Conservation (phyloP, 1,140 invertebrate species). For the Sinella curviseta region DNA sequence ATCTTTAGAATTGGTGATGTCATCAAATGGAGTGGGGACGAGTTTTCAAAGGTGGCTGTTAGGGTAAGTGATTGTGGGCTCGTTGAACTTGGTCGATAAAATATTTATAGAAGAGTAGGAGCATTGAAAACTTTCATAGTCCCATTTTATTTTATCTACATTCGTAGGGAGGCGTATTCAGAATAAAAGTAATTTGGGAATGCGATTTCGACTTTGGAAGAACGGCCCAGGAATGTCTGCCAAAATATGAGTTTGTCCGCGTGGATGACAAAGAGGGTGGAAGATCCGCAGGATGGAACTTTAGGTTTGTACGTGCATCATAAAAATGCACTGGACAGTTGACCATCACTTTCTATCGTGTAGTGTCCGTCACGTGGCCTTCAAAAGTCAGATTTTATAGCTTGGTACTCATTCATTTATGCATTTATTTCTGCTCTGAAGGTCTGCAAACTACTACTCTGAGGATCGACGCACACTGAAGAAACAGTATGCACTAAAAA, state of each 20-base stretch:
- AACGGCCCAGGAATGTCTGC: constrained; percentile 55
- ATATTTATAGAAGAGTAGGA: constrained; percentile 2
- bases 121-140: too few relatives aligned
- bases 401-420: not conserved
- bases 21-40: constrained; percentile 52
- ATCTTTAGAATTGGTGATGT: constrained; percentile 59
- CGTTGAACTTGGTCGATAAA: not conserved
- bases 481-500: constrained; percentile 61
- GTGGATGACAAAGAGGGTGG: constrained; percentile 52
- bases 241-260: constrained; percentile 58
- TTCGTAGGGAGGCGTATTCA: constrained; percentile 58
- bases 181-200: constrained; percentile 59
- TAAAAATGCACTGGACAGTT: too few relatives aligned
- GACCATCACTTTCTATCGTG: too few relatives aligned
- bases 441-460: constrained; percentile 33
- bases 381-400: not conserved
- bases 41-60: constrained; percentile 52
- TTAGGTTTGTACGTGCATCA: too few relatives aligned
- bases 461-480: constrained; percentile 52
- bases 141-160: not conserved
- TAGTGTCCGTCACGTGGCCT: too few relatives aligned
- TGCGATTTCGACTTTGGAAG: constrained; percentile 59
- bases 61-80: constrained; percentile 52
- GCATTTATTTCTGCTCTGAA: constrained; percentile 9
- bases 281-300: constrained; percentile 58